Base-by-base conservation (phyloP, 2,113 vertebrate species). In the Tamias sibiricus region DNA sequence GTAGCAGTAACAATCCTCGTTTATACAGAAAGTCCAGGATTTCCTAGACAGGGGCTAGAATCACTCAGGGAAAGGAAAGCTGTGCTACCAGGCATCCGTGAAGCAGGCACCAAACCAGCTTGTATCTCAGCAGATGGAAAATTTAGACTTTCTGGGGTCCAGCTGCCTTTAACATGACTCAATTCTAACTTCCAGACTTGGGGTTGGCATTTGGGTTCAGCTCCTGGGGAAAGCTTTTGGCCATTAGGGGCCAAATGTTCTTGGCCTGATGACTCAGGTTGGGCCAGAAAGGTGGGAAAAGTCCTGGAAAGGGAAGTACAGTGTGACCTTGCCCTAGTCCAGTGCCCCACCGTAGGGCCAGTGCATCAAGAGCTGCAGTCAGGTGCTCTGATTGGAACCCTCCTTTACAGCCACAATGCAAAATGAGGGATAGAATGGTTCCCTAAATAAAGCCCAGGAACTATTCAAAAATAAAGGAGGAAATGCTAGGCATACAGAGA, bases 11-110 rank as follows among this genome's bases (percentile, higher is more conserved):
- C 32, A 11, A 76, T 54, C n/a, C 35, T 90, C 47, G 16, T 35
- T 47, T 85, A 30, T 77, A 26, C 49, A 85, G 84, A 93, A 62
- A 95, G 19, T 37, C 32, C 6, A 44, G 4, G 40, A 44, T 40
- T 80, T 72, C 42, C 76, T 4, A 87, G 22, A 40, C 11, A 54
- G 28, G n/a, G 26, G 8, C 14, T 81, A 37, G 57, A 83, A 52
- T 90, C 64, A 64, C 82, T 69, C 74, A 92, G 87, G 88, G 22
- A 87, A 84, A 95, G 28, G 74, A 47, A 54, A 49, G 8, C 22
- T 32, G 26, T 47, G 26, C 8, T 75, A 0, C 64, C 6, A 20
- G 42, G 47, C 57, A 52, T 35, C 4, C 12, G 4, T 8, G 17
- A 92, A 75, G 10, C 1, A 3, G 57, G 35, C 37, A 57, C 30